phyloP scores from a whole-genome alignment of 53 echinoderm and acorn worm genomes.

The Glandiceps talaboti region DNA sequence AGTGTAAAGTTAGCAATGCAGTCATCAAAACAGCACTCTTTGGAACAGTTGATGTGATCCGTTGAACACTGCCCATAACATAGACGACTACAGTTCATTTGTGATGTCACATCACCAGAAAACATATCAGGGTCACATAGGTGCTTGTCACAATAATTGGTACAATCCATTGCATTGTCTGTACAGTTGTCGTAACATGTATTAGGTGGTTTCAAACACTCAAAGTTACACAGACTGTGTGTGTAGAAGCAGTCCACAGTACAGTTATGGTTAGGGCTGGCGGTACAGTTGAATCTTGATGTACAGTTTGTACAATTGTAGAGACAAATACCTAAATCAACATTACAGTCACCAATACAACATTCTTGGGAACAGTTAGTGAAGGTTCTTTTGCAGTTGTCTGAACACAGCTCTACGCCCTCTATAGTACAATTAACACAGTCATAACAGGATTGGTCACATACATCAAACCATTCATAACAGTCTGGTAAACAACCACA shows the following conservation, averaged over 20 bases:
- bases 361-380: conserved; percentile 42
- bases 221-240: conserved; percentile 13
- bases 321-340: conserved; percentile 5
- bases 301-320: conserved; percentile 16
- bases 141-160: conserved; percentile 10
- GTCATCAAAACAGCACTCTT: conserved; percentile 16
- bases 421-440: conserved; percentile 15
- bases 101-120: conserved; percentile 5
- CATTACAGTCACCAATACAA: conserved; percentile 22
- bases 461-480: conserved; percentile 22
- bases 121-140: conserved; percentile 7
- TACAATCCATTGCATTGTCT: conserved; percentile 5
- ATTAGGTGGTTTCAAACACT: conserved; percentile 13
- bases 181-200: conserved; percentile 39
- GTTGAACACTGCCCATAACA: conserved; percentile 26
- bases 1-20: conserved; percentile 17
- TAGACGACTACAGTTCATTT: conserved; percentile 25
- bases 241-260: conserved; percentile 11
- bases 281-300: conserved; percentile 12
- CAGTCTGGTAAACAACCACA: conserved; percentile 67
- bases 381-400: conserved; percentile 8
- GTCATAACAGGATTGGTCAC: conserved; percentile 26
- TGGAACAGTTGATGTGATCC: conserved; percentile 2
- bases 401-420: conserved; percentile 15
- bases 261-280: conserved; percentile 10